Base-by-base conservation (phyloP, 2,113 vertebrate genomes). In the Rhadina sibilatrix region DNA sequence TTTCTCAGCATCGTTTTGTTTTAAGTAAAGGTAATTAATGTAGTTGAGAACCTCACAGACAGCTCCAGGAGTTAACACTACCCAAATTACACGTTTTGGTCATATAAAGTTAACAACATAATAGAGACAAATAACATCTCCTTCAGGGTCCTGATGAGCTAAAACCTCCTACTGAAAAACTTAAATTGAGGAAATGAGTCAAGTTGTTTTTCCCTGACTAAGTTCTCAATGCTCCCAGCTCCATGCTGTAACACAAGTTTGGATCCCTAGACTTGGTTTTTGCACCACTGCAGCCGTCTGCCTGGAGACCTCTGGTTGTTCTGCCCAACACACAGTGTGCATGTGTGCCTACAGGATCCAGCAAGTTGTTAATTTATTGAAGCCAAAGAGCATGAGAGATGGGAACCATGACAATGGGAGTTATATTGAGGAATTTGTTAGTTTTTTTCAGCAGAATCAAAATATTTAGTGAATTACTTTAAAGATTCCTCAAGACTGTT, bases 371-470 rank as follows among this genome's bases (percentile, higher is more conserved):
- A 40, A 60, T 60, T 69, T 77, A 23, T 77, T 83, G 79, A 90
- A 83, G 71, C 47, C 42, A 28, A 87, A 90, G 46, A 80, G 46
- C 64, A 38, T 75, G 71, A 93, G 61, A 82, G 89, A 94, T 94
- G 88, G 66, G 89, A 93, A 91, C 81, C 66, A 91, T 47, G 65
- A 96, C 87, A 95, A 68, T 82, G 83, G 50, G 50, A 78, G 47
- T 86, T 74, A 72, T 38, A 94, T 84, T 96, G 90, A 97, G 63
- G 75, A 90, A 97, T 98, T 98, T 98, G 98, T 98, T 98, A 97
- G 97, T 96, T 95, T 94, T 97, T 97, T 97, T 98, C 96, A 96
- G 97, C 97, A 98, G 96, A 98, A 98, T 98, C 95, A 98, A 98
- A 98, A 96, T 97, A 97, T 97, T 98, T 97, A 97, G 97, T 96